Conservation (phyloP, 2,113 vertebrate species). For the Vulpes vulpes region DNA sequence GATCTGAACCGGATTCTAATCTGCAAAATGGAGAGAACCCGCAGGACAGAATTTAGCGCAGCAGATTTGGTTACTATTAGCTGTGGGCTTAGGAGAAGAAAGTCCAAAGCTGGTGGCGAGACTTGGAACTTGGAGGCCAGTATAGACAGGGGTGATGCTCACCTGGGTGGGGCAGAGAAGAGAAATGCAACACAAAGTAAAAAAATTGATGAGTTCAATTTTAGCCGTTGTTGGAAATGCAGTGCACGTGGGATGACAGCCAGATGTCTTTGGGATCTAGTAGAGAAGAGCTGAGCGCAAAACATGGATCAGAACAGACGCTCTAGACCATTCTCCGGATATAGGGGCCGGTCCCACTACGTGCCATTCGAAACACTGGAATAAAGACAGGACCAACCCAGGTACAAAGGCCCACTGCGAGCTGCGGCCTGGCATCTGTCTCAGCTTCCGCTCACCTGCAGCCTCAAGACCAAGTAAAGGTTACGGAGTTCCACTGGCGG, state of each 20-base stretch:
- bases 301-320: not conserved
- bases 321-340: not conserved
- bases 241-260: not conserved
- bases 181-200: not conserved
- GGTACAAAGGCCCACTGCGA: not conserved
- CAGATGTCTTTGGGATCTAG: not conserved
- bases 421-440: not conserved
- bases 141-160: not conserved
- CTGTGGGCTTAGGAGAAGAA: not conserved
- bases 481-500: not conserved
- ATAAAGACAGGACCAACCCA: not conserved
- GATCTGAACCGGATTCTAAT: not conserved
- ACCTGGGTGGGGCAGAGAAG: not conserved
- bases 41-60: not conserved
- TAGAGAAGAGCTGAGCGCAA: not conserved
- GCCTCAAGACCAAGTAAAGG: not conserved
- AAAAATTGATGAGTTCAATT: not conserved
- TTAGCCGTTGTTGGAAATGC: not conserved
- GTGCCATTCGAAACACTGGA: not conserved
- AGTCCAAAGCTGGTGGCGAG: not conserved
- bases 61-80: not conserved
- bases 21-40: not conserved
- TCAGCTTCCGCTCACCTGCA: not conserved
- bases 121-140: not conserved
- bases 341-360: not conserved